Evolutionary conservation across 2,888 invertebrate genomes (phyloP), one percentile per base, ranked within the genome.

Genomic region (Microctonus brassicae): DNA sequence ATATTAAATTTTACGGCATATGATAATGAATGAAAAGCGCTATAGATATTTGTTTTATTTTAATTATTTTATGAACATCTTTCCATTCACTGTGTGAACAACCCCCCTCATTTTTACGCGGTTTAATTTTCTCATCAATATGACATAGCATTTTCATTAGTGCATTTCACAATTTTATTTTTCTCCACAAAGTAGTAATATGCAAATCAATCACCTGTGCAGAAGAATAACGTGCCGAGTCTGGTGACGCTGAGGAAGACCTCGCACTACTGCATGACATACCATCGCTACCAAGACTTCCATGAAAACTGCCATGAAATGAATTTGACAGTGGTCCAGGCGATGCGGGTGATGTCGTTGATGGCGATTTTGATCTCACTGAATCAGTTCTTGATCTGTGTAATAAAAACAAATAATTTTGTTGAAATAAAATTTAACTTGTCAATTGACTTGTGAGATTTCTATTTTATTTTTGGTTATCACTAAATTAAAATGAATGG

Each of bases 251-350:
- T 20, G 87, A 87, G 13, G 86, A 87, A 7, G 87, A 87, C 76
- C 87, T 86, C 47, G 87, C 87, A 69, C 87, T 87, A 75, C 87
- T 86, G 75, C 84, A 87, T 60, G 87, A 87, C 87, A 87, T 87
- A 62, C 87, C 87, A 80, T 87, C 87, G 76, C 87, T 87, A 64
- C 87, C 87, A 67, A 87, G 82, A 74, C 87, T 87, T 55, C 87
- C 85, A 73, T 87, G 87, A 73, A 87, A 87, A 77, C 87, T 87
- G 60, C 86, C 86, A 71, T 87, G 86, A 64, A 87, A 80, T 66
- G 87, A 87, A 79, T 80, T 83, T n/a, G 86, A 84, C 76, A 86
- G 72, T 36, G 80, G 81, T 73, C 84, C 85, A 20, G 85, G 85
- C 0, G 87, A 87, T 7, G 87, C 87, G n/a, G 87, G 87, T 10